Evolutionary conservation across 2,888 invertebrate genomes (phyloP), one percentile per base, ranked within the genome.

Genomic region (Xestia ashworthii): DNA sequence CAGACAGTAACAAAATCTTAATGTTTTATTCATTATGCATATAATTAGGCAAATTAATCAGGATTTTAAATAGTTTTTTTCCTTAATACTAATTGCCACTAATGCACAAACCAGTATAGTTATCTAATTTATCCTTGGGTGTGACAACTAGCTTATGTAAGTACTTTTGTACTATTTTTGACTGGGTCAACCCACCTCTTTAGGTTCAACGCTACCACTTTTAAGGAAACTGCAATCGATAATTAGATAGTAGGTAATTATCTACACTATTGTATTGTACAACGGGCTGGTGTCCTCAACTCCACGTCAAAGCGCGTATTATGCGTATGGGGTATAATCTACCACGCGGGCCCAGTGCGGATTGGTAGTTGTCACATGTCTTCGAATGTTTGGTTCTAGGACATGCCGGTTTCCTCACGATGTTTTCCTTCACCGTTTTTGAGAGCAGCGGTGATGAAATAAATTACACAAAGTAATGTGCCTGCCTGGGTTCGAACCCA

Each of bases 21-120:
- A 11, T 25, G 74, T 38, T 44, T 62, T 58, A 58, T 71, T 48
- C 3, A 70, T 41, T 41, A 60, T 22, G 8, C 19, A 32, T 60
- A 32, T 60, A 60, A 32, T 16, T 69, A 53, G 38, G n/a, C 44
- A 44, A 64, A 44, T 44, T 44, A 64, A 44, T n/a, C n/a, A 19
- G 46, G 11, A 19, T 67, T 16, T 44, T 58, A 5, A 60, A 32
- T 70, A 25, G 16, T 1, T 25, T 46, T 53, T 79, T 80, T 77
- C 50, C 48, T 53, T 25, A 60, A 25, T 50, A 14, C 14, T 55
- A 0, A n/a, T 5, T 68, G 38, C 66, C 9, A 46, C 1, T 41
- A 6, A 77, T 46, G 16, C 8, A 19, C 14, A 78, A 69, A 69
- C 41, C 41, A 14, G 48, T 53, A 25, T 9, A 44, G 32, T 25